Conservation (phyloP, 2,888 invertebrate species). For the Scaptomyza cyrtandrae region DNA sequence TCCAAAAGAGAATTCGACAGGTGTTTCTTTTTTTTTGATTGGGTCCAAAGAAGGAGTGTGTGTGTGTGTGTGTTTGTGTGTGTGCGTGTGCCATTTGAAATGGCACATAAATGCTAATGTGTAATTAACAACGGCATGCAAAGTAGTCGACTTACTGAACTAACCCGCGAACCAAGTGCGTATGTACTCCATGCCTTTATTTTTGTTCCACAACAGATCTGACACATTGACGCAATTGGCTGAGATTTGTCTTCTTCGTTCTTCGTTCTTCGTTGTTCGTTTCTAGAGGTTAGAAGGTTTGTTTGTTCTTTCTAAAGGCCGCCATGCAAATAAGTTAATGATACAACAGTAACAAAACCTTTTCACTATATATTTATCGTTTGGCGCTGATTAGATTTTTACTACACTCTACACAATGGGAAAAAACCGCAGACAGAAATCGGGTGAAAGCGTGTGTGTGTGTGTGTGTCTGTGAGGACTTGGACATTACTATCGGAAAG, state of each 20-base stretch:
- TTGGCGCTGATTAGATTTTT: conserved; percentile 49
- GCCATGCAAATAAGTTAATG: conserved; percentile 41
- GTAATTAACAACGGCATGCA: conserved; percentile 50
- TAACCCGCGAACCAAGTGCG: neutral
- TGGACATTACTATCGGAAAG: conserved; percentile 35
- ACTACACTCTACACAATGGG: conserved; percentile 16
- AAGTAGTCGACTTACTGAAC: conserved; percentile 20
- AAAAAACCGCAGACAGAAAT: conserved; percentile 28
- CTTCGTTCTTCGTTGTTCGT: too few relatives aligned
- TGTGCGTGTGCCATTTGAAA: conserved; percentile 38
- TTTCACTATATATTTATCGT: conserved; percentile 34
- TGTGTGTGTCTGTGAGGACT: conserved; percentile 26
- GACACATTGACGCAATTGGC: conserved; percentile 31
- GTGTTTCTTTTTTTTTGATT: conserved; percentile 13
- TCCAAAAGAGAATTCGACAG: conserved; percentile 28
- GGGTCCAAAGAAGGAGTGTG: conserved; percentile 37
- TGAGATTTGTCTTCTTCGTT: conserved; percentile 15
- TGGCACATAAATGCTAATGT: conserved; percentile 59
- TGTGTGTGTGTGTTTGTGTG: conserved; percentile 2
- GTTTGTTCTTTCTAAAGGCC: conserved; percentile 3
- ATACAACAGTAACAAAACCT: neutral
- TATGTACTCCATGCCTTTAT: neutral
- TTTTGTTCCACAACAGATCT: conserved; percentile 11
- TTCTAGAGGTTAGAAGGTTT: neutral
- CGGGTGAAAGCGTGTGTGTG: conserved; percentile 17